Conservation (phyloP, 2,888 invertebrate genomes). For the Hymenopus coronatus region DNA sequence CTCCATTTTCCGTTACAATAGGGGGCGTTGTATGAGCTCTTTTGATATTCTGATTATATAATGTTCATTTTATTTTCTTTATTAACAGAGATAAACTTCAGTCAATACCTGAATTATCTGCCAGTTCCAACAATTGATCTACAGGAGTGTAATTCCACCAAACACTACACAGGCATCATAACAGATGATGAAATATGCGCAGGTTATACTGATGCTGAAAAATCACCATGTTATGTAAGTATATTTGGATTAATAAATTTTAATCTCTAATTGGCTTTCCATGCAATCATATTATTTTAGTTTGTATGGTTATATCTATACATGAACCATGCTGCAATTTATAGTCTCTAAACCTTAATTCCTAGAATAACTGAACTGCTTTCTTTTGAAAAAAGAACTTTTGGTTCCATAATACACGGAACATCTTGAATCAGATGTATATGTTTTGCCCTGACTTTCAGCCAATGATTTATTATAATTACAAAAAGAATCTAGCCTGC, state of each 20-base stretch:
- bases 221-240: conserved; percentile 60
- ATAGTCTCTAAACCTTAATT: too few relatives aligned
- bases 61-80: neutral
- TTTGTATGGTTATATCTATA: too few relatives aligned
- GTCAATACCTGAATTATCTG: conserved; percentile 54
- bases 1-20: neutral
- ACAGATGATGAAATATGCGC: conserved; percentile 59
- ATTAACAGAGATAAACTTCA: conserved; percentile 47
- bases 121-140: conserved; percentile 55
- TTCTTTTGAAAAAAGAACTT: too few relatives aligned
- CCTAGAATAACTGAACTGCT: too few relatives aligned
- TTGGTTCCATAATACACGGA: too few relatives aligned
- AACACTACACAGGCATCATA: conserved; percentile 59
- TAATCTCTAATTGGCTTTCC: neutral
- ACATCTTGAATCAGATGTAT: too few relatives aligned
- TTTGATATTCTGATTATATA: neutral
- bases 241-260: neutral
- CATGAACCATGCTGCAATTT: too few relatives aligned
- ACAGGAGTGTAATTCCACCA: conserved; percentile 59
- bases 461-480: too few relatives aligned
- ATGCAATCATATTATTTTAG: too few relatives aligned
- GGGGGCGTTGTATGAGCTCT: neutral
- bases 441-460: too few relatives aligned
- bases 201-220: conserved; percentile 54
- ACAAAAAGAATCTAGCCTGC: too few relatives aligned